Base-by-base conservation (phyloP, 2,888 invertebrate genomes). In the Volucella bombylans region DNA sequence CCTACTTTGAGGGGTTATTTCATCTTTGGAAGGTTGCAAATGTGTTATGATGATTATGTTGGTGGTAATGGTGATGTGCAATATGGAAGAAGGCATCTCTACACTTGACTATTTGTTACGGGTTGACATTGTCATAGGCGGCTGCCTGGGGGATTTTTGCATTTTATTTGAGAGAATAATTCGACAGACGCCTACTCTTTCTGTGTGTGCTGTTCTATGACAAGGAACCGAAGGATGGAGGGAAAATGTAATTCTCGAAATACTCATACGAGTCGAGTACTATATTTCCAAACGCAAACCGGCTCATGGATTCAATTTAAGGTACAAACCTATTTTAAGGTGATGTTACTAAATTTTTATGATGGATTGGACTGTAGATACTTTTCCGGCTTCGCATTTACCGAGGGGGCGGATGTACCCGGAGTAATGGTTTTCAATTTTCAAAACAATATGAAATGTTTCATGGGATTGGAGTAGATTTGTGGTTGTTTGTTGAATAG, bases 151-250 rank as follows among this genome's bases (percentile, higher is more conserved):
- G 45, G 61, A 54, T 54, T 41, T 15, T 54, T 59, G 31, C 55
- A 62, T 77, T 82, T 72, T 82, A 82, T 82, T 77, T 72, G 67
- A 62, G 45, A 47, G 45, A 52, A 72, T 78, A 73, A 68, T 82
- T 82, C 78, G 49, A 52, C 43, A 57, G 65, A 23, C 11, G 65
- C 55, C 31, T 57, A 45, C 49, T 10, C 31, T 10, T 59, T 41
- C 57, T 74, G 18, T 45, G 54, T 31, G 31, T 6, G 4, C 31
- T 6, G 31, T 6, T 31, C 31, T 6, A 0, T 31, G 6, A 31
- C 6, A 31, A 31, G 6, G 6, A 31, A 31, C 31, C 4, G 31
- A 31, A 31, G 31, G 6, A 31, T 31, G 0, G 31, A 31, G 14
- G 14, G 54, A 54, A 65, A 65, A 62, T 77, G 62, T 62, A 65